phyloP scores from a whole-genome alignment of 2,888 invertebrate genomes.

The Philonicus albiceps region DNA sequence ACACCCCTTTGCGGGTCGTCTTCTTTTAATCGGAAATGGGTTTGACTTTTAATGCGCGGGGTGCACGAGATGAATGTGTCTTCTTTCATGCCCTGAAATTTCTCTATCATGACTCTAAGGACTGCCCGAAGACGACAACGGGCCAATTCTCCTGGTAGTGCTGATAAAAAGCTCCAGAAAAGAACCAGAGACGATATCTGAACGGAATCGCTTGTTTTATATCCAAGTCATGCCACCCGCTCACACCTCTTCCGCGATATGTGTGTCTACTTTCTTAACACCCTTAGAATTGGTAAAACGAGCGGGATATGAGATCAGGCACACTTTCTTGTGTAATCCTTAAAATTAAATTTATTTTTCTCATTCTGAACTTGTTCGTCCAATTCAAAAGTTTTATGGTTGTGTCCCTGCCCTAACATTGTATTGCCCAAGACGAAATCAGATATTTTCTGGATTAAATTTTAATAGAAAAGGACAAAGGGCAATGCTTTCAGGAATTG shows the following conservation, averaged over 20 bases:
- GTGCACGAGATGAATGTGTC: not conserved
- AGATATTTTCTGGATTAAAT: not conserved
- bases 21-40: constrained; percentile 35
- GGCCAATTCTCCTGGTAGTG: not conserved
- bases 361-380: not conserved
- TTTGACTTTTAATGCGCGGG: constrained; percentile 29
- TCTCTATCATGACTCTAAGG: not conserved
- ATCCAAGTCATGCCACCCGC: not conserved
- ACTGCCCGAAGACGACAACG: not conserved
- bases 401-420: not conserved
- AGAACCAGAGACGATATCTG: not conserved
- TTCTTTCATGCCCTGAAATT: not conserved
- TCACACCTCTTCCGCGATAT: not conserved
- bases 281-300: not conserved
- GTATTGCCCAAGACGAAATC: not conserved
- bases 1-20: not conserved
- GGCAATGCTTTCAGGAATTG: not conserved
- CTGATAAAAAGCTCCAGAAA: not conserved
- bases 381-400: not conserved
- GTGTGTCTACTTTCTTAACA: not conserved
- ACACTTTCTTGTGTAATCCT: not conserved
- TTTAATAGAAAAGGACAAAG: not conserved
- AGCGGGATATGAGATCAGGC: not conserved
- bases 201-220: not conserved
- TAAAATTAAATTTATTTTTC: not conserved